Evolutionary conservation across 2,888 invertebrate genomes (phyloP), one percentile per base, ranked within the genome.

Genomic region (Dryobota labecula): DNA sequence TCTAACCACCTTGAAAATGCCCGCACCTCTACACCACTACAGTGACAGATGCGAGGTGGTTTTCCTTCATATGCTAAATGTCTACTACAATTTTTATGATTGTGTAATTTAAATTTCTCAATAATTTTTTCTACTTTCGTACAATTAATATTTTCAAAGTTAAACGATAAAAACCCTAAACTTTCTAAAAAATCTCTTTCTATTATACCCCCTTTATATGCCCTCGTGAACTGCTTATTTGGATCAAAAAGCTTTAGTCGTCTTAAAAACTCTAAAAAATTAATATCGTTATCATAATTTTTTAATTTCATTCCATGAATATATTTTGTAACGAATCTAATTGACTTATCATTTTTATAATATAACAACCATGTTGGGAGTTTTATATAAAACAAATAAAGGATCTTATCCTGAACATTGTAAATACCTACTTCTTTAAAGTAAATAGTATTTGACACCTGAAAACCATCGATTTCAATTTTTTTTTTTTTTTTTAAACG

Each of bases 331-430:
- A 24, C n/a, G 24, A 49, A 49, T 49, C 24, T 24, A 24, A 24
- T 49, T 49, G 49, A 24, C 24, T 49, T 49, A 49, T 49, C 49
- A n/a, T n/a, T n/a, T 49, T 49, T 24, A 49, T 49, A 49, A 24
- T 49, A 24, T 49, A 49, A 49, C 24, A 49, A 49, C 53, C 53
- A 53, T 53, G 30, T 30, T 18, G 53, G 53, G 6, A 53, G 53
- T 53, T 53, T 53, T 53, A 53, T 30, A 18, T 53, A 30, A 30
- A 30, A 53, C 30, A 53, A 53, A 53, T 53, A 53, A 53, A 53
- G 53, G 30, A 53, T 6, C 53, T 6, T 53, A 30, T 30, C 30
- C 53, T 30, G 30, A 53, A 53, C 30, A 53, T 53, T 30, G 30
- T 53, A 53, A 53, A 53, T 6, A 30, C 30, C 53, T 30, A 53